Evolutionary conservation across 92 coral and sea anemone species (phyloP).

Genomic region (Paragorgia papillata): DNA sequence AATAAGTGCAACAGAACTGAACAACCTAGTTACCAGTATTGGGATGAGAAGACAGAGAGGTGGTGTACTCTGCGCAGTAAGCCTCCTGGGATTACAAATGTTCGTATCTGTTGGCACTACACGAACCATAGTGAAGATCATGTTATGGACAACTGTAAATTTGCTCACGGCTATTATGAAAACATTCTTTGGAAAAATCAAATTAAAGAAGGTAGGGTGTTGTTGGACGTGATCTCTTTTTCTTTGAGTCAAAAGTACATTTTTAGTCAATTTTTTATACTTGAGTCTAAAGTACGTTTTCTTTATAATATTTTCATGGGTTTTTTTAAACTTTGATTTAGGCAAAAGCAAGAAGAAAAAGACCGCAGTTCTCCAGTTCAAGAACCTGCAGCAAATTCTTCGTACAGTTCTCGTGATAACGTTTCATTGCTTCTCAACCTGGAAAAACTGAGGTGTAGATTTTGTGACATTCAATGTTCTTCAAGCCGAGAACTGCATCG

Average conservation of each 20-base stretch:
- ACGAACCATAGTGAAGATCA: not conserved
- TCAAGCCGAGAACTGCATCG: not conserved
- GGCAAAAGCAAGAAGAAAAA: not conserved
- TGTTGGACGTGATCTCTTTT: not conserved
- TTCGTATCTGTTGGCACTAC: not conserved
- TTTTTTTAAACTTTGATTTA: too few species aligned
- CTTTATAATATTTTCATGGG: too few species aligned
- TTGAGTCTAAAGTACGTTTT: too few species aligned
- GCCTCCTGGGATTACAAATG: constrained; percentile 3
- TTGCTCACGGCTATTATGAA: constrained; percentile 14
- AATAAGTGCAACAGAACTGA: not conserved
- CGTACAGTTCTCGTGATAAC: not conserved
- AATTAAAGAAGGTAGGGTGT: not conserved
- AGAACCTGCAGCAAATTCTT: not conserved
- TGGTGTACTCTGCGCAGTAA: not conserved
- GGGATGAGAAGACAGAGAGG: not conserved
- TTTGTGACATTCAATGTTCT: constrained; percentile 8
- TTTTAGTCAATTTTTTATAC: too few species aligned
- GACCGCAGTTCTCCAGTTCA: not conserved
- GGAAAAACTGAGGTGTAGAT: constrained; percentile 12
- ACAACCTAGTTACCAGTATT: not conserved
- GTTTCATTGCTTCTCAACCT: not conserved
- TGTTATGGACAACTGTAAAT: not conserved
- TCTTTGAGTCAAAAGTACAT: not conserved
- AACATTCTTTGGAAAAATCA: constrained; percentile 9